phyloP scores from a whole-genome alignment of 2,113 vertebrate genomes.

The Perca fluviatilis region DNA sequence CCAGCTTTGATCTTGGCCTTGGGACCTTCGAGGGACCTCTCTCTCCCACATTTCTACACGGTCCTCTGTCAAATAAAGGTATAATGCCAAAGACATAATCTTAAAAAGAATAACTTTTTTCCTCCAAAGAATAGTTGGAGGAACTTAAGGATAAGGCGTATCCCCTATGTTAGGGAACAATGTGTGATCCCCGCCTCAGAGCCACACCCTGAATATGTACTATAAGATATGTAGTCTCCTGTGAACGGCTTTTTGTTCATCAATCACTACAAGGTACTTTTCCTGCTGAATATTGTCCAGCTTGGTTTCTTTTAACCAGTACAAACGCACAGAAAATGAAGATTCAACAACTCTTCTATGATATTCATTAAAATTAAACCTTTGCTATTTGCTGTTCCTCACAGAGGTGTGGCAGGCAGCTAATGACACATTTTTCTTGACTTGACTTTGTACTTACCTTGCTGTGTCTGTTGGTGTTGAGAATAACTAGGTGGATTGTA shows the following conservation, averaged over 20 bases:
- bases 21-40: too few species aligned
- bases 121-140: not conserved
- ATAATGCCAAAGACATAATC: too few species aligned
- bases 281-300: not conserved
- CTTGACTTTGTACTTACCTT: conserved; percentile 84
- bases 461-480: conserved; percentile 94
- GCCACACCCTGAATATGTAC: not conserved
- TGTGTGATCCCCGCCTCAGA: not conserved
- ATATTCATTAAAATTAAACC: not conserved
- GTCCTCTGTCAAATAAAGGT: too few species aligned
- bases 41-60: too few species aligned
- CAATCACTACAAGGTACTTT: not conserved
- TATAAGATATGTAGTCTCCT: not conserved
- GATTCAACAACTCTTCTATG: not conserved
- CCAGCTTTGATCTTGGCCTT: too few species aligned
- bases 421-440: not conserved
- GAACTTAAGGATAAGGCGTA: not conserved
- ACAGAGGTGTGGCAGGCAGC: not conserved
- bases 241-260: not conserved
- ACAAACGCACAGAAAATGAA: conserved; percentile 1
- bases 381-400: not conserved
- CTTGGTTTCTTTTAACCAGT: not conserved
- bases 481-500: conserved; percentile 95
- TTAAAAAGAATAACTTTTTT: not conserved
- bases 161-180: not conserved